Conservation (phyloP, 2,888 invertebrate genomes). For the Orchesellides sinensis region DNA sequence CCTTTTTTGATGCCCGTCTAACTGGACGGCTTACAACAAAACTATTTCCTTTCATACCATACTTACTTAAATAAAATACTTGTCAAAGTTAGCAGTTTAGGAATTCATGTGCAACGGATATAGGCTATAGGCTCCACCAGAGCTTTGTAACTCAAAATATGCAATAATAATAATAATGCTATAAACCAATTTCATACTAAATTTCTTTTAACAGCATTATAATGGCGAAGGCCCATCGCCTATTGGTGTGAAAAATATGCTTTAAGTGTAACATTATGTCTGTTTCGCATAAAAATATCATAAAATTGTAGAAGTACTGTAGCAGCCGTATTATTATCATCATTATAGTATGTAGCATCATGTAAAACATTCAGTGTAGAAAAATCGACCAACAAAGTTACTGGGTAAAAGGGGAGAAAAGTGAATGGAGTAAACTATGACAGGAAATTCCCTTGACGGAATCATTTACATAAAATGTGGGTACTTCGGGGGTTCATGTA, state of each 20-base stretch:
- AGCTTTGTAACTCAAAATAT: conserved; percentile 17
- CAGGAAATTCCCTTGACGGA: conserved; percentile 42
- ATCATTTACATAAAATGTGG: conserved; percentile 61
- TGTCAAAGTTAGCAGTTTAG: conserved; percentile 4
- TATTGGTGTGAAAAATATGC: background rate
- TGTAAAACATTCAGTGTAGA: conserved; percentile 5
- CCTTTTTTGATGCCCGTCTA: background rate
- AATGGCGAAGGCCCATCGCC: conserved; percentile 4
- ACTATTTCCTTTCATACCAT: conserved; percentile 10
- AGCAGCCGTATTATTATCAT: too few species aligned
- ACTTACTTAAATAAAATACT: background rate
- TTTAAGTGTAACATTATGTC: background rate
- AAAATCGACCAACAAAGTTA: too few species aligned
- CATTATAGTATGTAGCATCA: background rate
- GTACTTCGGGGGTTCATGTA: conserved; percentile 46
- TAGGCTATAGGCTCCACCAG: too few species aligned
- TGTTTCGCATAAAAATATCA: background rate
- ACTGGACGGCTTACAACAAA: conserved; percentile 16
- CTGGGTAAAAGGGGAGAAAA: background rate
- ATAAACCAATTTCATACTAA: conserved; percentile 37
- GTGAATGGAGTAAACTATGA: conserved; percentile 28
- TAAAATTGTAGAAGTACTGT: background rate
- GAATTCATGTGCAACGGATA: background rate
- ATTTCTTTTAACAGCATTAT: conserved; percentile 28
- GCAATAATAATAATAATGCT: too few species aligned